These are phyloP conservation scores for Drosophila kanapiae DNA, from an alignment of 1,140 invertebrate genomes.

Conservation along the genomic window DNA sequence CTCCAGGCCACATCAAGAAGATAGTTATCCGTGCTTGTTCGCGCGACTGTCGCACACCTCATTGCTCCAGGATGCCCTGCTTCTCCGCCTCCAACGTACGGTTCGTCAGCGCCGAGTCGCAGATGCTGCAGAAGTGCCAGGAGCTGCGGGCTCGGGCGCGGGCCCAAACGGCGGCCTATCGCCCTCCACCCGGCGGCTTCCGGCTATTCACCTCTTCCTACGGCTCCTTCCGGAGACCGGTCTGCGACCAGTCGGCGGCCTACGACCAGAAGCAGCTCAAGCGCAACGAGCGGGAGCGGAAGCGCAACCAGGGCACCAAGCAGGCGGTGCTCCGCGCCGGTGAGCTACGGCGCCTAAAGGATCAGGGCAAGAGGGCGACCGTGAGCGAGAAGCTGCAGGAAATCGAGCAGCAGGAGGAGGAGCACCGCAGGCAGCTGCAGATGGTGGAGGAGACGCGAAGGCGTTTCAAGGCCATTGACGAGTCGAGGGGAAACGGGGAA, in stretches of 20 bases:
- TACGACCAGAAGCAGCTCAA: conserved; percentile 69
- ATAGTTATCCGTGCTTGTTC: conserved; percentile 3
- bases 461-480: conserved; percentile 75
- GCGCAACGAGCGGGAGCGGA: conserved; percentile 59
- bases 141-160: conserved; percentile 60
- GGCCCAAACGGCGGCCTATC: conserved; percentile 68
- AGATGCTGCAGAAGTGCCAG: conserved; percentile 53
- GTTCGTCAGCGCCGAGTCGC: conserved; percentile 65
- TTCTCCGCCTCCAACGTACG: conserved; percentile 77
- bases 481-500: conserved; percentile 26
- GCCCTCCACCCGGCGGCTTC: conserved; percentile 50
- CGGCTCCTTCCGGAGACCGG: conserved; percentile 36
- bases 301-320: conserved; percentile 62
- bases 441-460: conserved; percentile 65
- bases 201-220: conserved; percentile 42
- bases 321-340: conserved; percentile 56
- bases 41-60: conserved; percentile 4
- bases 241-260: conserved; percentile 54
- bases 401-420: conserved; percentile 55
- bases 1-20: neutral
- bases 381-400: conserved; percentile 65
- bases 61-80: conserved; percentile 65
- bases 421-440: conserved; percentile 64
- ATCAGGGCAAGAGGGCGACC: conserved; percentile 57
- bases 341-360: conserved; percentile 70